phyloP scores from a whole-genome alignment of 2,797 vertebrate species.

The Allobates femoralis region DNA sequence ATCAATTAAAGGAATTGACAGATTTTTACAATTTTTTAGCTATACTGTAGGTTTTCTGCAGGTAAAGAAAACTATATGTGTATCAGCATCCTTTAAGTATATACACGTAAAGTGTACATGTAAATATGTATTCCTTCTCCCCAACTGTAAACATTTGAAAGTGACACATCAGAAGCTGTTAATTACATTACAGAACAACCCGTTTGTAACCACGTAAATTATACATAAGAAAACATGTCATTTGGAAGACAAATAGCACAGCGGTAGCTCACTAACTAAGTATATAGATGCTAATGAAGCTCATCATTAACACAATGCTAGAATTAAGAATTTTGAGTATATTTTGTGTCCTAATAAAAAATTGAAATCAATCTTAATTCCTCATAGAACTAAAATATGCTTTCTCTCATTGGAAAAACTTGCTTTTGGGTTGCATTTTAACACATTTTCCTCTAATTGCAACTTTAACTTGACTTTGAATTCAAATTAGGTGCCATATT shows the following conservation, averaged over 20 bases:
- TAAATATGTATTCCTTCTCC: background rate
- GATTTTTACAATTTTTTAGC: too few species aligned
- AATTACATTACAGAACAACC: conserved; percentile 30
- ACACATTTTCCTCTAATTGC: too few species aligned
- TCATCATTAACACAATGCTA: conserved; percentile 17
- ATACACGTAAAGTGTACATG: background rate
- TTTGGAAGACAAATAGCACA: conserved; percentile 40
- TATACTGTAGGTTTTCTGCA: too few species aligned
- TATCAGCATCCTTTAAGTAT: background rate
- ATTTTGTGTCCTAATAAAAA: background rate
- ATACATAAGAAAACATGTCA: conserved; percentile 23
- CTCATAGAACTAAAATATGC: too few species aligned
- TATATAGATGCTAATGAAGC: conserved; percentile 41
- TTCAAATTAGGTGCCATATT: too few species aligned
- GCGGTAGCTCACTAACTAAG: conserved; percentile 16
- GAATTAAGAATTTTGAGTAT: background rate
- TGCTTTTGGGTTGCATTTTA: too few species aligned
- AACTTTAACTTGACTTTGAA: too few species aligned
- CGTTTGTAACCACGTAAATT: conserved; percentile 7
- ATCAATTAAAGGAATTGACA: too few species aligned
- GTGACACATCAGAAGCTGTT: background rate
- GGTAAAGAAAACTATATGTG: background rate
- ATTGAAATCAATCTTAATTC: background rate
- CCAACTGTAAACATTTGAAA: background rate
- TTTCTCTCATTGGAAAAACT: too few species aligned